A percentile compares a stretch with the other conserved stretches of the same genome.
Conservation (phyloP, 2,113 vertebrate species). For the Azemiops feae region DNA sequence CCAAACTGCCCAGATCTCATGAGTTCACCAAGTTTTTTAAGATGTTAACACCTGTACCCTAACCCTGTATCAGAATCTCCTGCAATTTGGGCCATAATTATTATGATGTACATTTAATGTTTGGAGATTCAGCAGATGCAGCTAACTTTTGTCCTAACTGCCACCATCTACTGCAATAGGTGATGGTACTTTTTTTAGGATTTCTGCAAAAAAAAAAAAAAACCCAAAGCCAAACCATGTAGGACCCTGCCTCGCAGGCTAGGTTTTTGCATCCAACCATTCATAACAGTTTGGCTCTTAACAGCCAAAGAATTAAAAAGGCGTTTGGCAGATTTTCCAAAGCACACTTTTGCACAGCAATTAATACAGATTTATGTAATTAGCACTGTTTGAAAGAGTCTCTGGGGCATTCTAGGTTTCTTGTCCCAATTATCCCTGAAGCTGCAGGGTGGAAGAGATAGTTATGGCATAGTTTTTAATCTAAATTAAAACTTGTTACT, state of each 20-base stretch:
- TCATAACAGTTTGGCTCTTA: not conserved
- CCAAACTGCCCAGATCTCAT: not conserved
- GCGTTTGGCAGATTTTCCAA: constrained; percentile 28
- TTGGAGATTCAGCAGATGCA: not conserved
- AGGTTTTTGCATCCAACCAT: not conserved
- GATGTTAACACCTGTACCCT: not conserved
- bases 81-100: not conserved
- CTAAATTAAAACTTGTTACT: constrained; percentile 8
- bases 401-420: constrained; percentile 29
- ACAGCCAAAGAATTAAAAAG: constrained; percentile 18
- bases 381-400: constrained; percentile 27
- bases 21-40: not conserved
- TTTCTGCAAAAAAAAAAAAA: not conserved
- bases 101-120: not conserved
- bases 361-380: constrained; percentile 47
- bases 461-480: not conserved
- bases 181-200: not conserved
- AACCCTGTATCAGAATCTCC: not conserved
- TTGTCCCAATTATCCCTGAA: constrained; percentile 42
- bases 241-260: not conserved
- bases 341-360: constrained; percentile 30
- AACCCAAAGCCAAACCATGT: not conserved
- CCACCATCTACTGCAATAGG: not conserved
- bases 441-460: constrained; percentile 11
- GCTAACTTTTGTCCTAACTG: not conserved